phyloP scores from a whole-genome alignment of 2,113 vertebrate genomes.

The Varanus salvator region DNA sequence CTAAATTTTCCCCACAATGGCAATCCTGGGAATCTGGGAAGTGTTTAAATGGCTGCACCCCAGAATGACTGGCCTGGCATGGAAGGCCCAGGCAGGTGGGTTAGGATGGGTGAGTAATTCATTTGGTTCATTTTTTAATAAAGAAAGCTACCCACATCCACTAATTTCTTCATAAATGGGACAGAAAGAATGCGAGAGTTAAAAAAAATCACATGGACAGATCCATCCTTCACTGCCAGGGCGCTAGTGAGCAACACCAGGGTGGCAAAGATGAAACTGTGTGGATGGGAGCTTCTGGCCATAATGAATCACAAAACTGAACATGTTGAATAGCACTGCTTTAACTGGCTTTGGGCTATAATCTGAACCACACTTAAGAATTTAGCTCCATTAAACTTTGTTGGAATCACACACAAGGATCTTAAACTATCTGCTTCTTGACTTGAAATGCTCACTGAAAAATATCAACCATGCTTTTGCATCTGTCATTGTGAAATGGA shows the following conservation, averaged over 20 bases:
- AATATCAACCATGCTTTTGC: background rate
- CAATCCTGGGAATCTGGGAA: too few species aligned
- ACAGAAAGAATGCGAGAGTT: too few species aligned
- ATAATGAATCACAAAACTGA: background rate
- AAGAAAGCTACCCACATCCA: too few species aligned
- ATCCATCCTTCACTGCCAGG: too few species aligned
- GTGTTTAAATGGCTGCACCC: background rate
- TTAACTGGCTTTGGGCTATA: background rate
- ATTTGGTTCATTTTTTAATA: too few species aligned
- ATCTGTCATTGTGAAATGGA: conserved; percentile 15
- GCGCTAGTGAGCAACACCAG: too few species aligned
- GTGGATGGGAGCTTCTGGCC: background rate
- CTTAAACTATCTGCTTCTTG: background rate
- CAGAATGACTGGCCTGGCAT: background rate
- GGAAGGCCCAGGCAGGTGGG: background rate
- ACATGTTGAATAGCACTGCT: background rate
- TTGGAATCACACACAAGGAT: too few species aligned
- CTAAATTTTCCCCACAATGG: too few species aligned
- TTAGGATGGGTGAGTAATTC: too few species aligned
- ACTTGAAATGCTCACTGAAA: background rate
- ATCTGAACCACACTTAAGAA: background rate
- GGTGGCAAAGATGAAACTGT: background rate
- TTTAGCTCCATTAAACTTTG: background rate
- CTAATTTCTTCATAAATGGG: too few species aligned
- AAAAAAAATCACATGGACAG: too few species aligned